Percentiles rank a stretch among this genome's conserved stretches.
These are phyloP conservation scores for Drosophila persimilis DNA, from an alignment of 1,140 invertebrate genomes.

Conservation along the genomic window DNA sequence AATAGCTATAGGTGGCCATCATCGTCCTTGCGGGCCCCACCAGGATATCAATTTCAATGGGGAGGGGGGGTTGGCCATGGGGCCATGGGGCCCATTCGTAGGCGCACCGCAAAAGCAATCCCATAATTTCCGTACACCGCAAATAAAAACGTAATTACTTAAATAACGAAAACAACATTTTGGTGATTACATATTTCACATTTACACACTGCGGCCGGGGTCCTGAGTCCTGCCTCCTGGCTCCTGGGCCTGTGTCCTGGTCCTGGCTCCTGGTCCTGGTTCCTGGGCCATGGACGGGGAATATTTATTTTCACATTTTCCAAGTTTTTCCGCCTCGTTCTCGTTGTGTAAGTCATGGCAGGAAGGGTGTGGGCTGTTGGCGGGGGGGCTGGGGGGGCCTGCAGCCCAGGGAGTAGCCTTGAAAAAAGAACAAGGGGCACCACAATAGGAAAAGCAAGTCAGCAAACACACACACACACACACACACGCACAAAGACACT, in stretches of 20 bases:
- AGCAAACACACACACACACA: constrained; percentile 53
- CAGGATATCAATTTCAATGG: constrained; percentile 1
- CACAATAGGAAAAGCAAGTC: constrained; percentile 69
- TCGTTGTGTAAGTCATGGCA: constrained; percentile 52
- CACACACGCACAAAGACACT: no score
- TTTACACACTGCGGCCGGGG: constrained; percentile 40
- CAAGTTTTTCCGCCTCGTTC: constrained; percentile 34
- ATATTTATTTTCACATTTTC: constrained; percentile 58
- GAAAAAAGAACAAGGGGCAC: constrained; percentile 37
- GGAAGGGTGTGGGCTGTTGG: background rate
- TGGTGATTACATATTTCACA: constrained; percentile 67
- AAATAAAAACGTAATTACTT: constrained; percentile 66
- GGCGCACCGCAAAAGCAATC: no score
- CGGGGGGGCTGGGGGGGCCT: constrained; percentile 3
- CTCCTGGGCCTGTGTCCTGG: background rate
- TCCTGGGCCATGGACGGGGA: background rate
- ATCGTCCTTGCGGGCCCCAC: no score
- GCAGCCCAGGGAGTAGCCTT: constrained; percentile 39
- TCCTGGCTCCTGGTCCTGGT: constrained; percentile 1
- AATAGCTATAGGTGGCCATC: no score
- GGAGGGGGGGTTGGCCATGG: background rate
- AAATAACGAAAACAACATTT: constrained; percentile 64
- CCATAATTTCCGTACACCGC: constrained; percentile 8
- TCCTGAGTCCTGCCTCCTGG: background rate
- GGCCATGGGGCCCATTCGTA: background rate